Percentiles rank a stretch among this genome's conserved stretches.
Conservation (phyloP, 1,140 invertebrate species). For the Apis mellifera region DNA sequence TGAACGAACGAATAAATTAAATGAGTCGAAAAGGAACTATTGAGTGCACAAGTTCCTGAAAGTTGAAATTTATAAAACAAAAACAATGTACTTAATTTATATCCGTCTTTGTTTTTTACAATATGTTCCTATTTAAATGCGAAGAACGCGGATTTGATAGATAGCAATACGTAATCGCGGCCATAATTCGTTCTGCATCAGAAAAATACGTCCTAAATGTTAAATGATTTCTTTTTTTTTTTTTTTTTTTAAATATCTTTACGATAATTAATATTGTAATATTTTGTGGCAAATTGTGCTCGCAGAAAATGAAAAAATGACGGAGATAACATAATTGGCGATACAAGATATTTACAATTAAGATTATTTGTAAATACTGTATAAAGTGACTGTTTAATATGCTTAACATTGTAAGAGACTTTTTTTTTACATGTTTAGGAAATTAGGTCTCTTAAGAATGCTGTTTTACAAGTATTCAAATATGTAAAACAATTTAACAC, state of each 20-base stretch:
- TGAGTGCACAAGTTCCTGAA: conserved; percentile 4
- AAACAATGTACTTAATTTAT: conserved; percentile 41
- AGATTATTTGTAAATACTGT: conserved; percentile 77
- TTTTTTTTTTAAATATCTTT: neutral
- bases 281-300: conserved; percentile 5
- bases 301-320: neutral
- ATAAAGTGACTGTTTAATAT: conserved; percentile 78
- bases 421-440: conserved; percentile 66
- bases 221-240: conserved; percentile 8
- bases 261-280: conserved; percentile 36
- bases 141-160: conserved; percentile 27
- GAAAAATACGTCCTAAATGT: neutral
- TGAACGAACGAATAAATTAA: neutral
- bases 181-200: conserved; percentile 37
- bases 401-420: conserved; percentile 62
- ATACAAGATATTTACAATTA: conserved; percentile 63
- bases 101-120: conserved; percentile 33
- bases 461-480: conserved; percentile 23
- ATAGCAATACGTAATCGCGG: conserved; percentile 22
- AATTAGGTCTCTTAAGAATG: conserved; percentile 54
- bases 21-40: conserved; percentile 6
- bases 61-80: conserved; percentile 2
- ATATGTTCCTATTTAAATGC: conserved; percentile 52
- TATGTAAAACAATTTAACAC: neutral
- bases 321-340: conserved; percentile 40